Conservation (phyloP, 2,113 vertebrate species). For the Callithrix jacchus region DNA sequence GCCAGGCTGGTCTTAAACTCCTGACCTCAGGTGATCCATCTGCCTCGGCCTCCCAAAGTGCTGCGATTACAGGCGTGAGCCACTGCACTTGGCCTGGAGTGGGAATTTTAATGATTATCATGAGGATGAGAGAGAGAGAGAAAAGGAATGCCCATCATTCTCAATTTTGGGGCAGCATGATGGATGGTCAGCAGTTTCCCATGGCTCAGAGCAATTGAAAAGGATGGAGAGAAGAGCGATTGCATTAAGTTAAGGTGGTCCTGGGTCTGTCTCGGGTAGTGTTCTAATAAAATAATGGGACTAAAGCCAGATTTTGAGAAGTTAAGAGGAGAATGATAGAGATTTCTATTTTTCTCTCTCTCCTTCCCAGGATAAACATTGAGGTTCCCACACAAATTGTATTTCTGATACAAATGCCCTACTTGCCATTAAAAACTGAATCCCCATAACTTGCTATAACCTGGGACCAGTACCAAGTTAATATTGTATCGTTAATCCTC, state of each 20-base stretch:
- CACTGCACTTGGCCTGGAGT: too few species aligned
- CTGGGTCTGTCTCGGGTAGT: background rate
- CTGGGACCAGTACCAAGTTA: background rate
- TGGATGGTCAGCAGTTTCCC: background rate
- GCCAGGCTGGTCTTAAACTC: too few species aligned
- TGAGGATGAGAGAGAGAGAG: too few species aligned
- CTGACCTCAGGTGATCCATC: too few species aligned
- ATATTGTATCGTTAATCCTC: background rate
- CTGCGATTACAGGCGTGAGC: too few species aligned
- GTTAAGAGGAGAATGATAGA: background rate
- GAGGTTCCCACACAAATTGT: background rate
- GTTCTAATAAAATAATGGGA: background rate
- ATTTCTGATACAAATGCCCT: background rate
- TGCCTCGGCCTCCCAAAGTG: too few species aligned
- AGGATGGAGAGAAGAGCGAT: background rate
- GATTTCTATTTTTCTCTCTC: background rate
- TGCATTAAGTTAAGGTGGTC: background rate
- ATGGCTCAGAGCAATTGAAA: background rate
- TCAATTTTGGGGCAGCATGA: too few species aligned
- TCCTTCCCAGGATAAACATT: background rate
- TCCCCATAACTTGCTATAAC: background rate
- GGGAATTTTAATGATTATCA: too few species aligned
- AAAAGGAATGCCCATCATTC: too few species aligned
- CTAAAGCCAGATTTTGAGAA: background rate
- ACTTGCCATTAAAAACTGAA: slow-evolving; percentile 30